Evolutionary conservation across 2,113 vertebrate genomes (phyloP).

Genomic region (Dendrocopos noguchii): DNA sequence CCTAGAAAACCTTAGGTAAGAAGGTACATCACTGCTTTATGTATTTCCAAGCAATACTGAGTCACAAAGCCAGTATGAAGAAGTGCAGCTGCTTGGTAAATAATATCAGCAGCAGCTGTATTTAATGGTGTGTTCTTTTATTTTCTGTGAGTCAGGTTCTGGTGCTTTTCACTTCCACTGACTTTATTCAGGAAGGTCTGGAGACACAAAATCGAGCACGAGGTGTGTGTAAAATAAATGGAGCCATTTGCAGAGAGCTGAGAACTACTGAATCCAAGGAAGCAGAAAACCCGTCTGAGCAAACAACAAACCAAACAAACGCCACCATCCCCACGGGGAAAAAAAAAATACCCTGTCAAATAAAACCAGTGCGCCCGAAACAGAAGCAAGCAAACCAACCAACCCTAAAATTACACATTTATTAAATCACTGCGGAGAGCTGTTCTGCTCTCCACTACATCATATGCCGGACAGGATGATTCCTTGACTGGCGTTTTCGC

Average conservation of each 20-base stretch:
- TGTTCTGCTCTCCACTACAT: accelerated
- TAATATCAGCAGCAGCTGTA: background rate
- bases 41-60: accelerated
- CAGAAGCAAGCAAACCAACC: background rate
- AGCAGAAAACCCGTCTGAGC: background rate
- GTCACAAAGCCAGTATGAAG: background rate
- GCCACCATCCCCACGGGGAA: too few relatives aligned
- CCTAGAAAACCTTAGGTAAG: accelerated
- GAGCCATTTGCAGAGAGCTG: background rate
- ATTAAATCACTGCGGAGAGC: background rate
- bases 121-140: background rate
- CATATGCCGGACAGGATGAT: accelerated
- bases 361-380: background rate
- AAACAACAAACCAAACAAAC: accelerated
- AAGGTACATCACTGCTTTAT: accelerated
- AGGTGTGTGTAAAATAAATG: accelerated
- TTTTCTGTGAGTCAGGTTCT: background rate
- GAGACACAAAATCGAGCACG: accelerated
- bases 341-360: too few relatives aligned
- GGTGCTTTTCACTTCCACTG: background rate
- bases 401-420: background rate
- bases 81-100: background rate
- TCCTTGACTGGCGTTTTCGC: accelerated
- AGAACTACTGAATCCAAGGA: background rate
- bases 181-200: accelerated